Percentiles rank a stretch among this genome's conserved stretches.
phyloP scores from a whole-genome alignment of 1,140 invertebrate genomes.

The Drosophila jambulina region DNA sequence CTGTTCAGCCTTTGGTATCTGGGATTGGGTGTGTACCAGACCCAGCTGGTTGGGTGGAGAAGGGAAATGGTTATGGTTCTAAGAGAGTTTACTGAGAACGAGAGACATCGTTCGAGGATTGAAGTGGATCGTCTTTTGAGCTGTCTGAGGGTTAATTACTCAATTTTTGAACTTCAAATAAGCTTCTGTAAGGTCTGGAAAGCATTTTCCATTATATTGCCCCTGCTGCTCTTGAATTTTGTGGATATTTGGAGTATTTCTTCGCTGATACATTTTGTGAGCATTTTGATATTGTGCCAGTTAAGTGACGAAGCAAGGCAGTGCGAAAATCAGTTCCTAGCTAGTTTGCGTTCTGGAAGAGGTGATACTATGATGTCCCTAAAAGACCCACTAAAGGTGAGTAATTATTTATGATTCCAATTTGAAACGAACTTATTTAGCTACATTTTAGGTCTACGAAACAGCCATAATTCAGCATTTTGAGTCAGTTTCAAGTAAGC shows the following conservation, averaged over 20 bases:
- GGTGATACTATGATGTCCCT: not conserved
- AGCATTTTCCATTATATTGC: slow-evolving; percentile 1
- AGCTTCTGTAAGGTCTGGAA: not conserved
- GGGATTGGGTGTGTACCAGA: not conserved
- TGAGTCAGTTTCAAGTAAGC: not conserved
- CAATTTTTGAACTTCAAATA: slow-evolving; percentile 11
- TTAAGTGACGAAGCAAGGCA: not conserved
- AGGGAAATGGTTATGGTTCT: slow-evolving; percentile 7
- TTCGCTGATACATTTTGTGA: not conserved
- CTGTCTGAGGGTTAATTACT: slow-evolving; percentile 1
- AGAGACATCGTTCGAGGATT: not conserved
- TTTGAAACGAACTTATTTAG: not conserved
- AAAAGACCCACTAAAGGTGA: not conserved
- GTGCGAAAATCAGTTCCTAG: slow-evolving; percentile 1
- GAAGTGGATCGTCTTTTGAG: slow-evolving; percentile 5
- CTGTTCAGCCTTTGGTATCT: slow-evolving; percentile 17
- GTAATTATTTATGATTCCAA: not conserved
- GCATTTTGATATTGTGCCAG: slow-evolving; percentile 16
- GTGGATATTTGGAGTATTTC: not conserved
- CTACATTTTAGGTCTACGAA: not conserved
- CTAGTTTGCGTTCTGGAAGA: not conserved
- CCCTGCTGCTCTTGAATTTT: slow-evolving; percentile 19
- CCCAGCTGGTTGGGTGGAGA: slow-evolving; percentile 1
- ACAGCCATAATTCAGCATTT: not conserved
- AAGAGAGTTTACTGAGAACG: not conserved